Evolutionary conservation across 2,888 invertebrate species (phyloP).

Genomic region (Hydriomena furcata): DNA sequence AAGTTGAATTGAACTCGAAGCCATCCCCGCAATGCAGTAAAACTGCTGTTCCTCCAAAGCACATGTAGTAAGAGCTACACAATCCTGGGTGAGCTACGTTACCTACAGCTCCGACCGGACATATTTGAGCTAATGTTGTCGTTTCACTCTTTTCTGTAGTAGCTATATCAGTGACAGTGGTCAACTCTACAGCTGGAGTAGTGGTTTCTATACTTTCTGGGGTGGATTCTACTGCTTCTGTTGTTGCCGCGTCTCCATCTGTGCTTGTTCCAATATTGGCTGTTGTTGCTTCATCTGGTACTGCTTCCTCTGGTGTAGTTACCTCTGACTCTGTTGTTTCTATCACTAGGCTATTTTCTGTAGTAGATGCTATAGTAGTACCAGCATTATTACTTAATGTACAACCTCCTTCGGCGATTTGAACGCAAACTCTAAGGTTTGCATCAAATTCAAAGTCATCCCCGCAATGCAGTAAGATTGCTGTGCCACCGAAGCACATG

Average conservation of each 20-base stretch:
- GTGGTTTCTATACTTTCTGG: background rate
- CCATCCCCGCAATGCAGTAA: constrained; percentile 38
- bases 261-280: constrained; percentile 1
- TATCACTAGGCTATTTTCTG: no score
- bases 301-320: no score
- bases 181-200: no score
- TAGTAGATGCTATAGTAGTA: background rate
- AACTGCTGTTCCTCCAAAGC: constrained; percentile 32
- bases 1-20: constrained; percentile 41
- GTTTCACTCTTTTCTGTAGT: background rate
- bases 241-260: no score
- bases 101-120: constrained; percentile 38
- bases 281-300: no score
- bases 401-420: constrained; percentile 36
- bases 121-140: constrained; percentile 25
- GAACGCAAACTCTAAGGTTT: constrained; percentile 22
- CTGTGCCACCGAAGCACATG: constrained; percentile 36
- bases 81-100: constrained; percentile 40
- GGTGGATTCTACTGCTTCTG: no score
- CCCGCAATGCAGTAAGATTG: constrained; percentile 34
- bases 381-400: constrained; percentile 22
- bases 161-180: no score
- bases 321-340: no score
- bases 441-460: constrained; percentile 36
- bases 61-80: constrained; percentile 41